Evolutionary conservation across 1,140 invertebrate species (phyloP).

Genomic region (Drosophila parabipectinata): DNA sequence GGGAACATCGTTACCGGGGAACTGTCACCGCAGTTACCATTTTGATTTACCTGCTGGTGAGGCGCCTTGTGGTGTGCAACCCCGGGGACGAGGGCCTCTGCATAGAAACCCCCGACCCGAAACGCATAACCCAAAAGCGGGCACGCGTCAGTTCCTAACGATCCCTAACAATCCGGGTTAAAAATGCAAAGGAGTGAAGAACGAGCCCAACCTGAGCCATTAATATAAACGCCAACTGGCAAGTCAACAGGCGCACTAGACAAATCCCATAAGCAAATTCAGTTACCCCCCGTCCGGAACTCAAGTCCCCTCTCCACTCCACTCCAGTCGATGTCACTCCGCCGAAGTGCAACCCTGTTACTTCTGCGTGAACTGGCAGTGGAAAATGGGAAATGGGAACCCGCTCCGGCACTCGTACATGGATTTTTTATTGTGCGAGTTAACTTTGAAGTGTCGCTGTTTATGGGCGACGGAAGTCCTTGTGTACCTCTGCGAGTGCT

Average conservation of each 20-base stretch:
- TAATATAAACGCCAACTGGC: slow-evolving; percentile 76
- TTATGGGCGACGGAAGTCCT: slow-evolving; percentile 54
- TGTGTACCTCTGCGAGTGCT: slow-evolving; percentile 12
- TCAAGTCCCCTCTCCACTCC: slow-evolving; percentile 8
- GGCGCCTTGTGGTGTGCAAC: slow-evolving; percentile 12
- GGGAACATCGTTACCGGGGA: too few species aligned
- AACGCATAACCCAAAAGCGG: slow-evolving; percentile 13
- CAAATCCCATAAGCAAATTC: slow-evolving; percentile 69
- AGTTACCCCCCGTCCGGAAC: slow-evolving; percentile 5
- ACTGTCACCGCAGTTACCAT: slow-evolving; percentile 28
- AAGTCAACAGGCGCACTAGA: slow-evolving; percentile 69
- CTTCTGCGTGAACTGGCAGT: slow-evolving; percentile 4
- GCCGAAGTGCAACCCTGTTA: slow-evolving; percentile 60
- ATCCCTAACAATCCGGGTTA: slow-evolving; percentile 20
- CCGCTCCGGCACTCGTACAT: slow-evolving; percentile 42
- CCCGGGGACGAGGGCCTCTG: background rate
- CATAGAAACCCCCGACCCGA: slow-evolving; percentile 4
- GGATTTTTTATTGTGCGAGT: slow-evolving; percentile 77
- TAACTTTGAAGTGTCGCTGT: slow-evolving; percentile 79
- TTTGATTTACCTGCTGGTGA: slow-evolving; percentile 42
- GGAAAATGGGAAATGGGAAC: slow-evolving; percentile 6
- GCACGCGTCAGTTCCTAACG: slow-evolving; percentile 47
- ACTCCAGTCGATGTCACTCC: background rate
- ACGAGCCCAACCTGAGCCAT: slow-evolving; percentile 42
- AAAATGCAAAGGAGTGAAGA: slow-evolving; percentile 1